phyloP scores from a whole-genome alignment of 2,113 vertebrate species.

The Empidonax alnorum region DNA sequence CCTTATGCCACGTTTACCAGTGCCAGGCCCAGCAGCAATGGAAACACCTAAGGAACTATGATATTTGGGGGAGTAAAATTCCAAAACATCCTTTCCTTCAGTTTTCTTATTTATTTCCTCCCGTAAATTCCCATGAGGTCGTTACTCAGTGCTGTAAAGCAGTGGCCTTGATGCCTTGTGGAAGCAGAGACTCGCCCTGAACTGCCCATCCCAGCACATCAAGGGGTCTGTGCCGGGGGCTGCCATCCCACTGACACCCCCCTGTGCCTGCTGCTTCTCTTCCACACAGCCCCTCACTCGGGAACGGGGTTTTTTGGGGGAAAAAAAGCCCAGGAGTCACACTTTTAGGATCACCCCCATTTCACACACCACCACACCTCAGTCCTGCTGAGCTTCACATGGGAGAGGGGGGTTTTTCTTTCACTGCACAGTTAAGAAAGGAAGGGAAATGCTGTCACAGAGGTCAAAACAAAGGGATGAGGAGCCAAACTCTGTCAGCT shows the following conservation, averaged over 20 bases:
- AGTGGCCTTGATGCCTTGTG: neutral
- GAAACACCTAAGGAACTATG: neutral
- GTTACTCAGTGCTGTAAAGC: neutral
- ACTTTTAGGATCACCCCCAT: neutral
- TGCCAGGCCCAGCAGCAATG: neutral
- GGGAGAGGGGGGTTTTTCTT: neutral
- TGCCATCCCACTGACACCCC: neutral
- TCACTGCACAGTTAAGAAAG: neutral
- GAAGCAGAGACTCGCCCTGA: neutral
- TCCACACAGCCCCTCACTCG: neutral
- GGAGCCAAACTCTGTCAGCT: neutral
- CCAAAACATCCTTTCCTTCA: neutral
- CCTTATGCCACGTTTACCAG: accelerated
- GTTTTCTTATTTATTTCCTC: neutral
- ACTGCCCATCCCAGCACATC: neutral
- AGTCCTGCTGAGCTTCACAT: neutral
- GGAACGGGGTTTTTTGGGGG: neutral
- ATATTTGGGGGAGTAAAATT: neutral
- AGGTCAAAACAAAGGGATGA: neutral
- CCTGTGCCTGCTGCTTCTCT: neutral
- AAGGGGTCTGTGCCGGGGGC: neutral
- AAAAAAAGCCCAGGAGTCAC: neutral
- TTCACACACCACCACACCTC: neutral
- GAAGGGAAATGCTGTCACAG: neutral
- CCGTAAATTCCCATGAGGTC: neutral